A percentile compares a stretch with the other conserved stretches of the same genome.
phyloP scores from a whole-genome alignment of 1,140 invertebrate genomes.

The Galendromus occidentalis region DNA sequence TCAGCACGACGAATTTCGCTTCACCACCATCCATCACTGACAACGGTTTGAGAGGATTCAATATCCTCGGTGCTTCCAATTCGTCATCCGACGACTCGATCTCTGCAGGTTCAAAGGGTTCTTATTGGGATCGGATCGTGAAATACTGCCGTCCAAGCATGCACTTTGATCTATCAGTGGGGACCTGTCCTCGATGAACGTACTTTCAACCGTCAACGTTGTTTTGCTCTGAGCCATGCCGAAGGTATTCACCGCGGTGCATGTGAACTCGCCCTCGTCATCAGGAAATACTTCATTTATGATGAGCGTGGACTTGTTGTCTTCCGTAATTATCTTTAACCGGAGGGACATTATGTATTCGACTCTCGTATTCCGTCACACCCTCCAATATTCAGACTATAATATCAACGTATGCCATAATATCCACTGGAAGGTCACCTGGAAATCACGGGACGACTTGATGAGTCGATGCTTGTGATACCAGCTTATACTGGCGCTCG shows the following conservation, averaged over 20 bases:
- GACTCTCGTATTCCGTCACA: neutral
- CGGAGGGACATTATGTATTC: slow-evolving; percentile 21
- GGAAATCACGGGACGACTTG: slow-evolving; percentile 44
- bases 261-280: slow-evolving; percentile 55
- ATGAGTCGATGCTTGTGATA: slow-evolving; percentile 41
- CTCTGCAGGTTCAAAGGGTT: slow-evolving; percentile 25
- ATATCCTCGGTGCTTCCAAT: slow-evolving; percentile 48
- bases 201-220: slow-evolving; percentile 45
- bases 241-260: slow-evolving; percentile 63
- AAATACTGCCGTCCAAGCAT: neutral
- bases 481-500: slow-evolving; percentile 66
- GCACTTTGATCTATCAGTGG: neutral
- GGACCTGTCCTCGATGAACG: slow-evolving; percentile 25
- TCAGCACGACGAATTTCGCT: slow-evolving; percentile 40
- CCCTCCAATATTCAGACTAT: neutral
- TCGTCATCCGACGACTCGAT: slow-evolving; percentile 31
- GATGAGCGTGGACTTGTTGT: slow-evolving; percentile 57
- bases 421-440: slow-evolving; percentile 28
- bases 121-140: slow-evolving; percentile 26
- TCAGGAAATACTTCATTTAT: slow-evolving; percentile 51
- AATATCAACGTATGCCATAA: neutral
- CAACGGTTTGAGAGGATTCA: slow-evolving; percentile 43
- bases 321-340: slow-evolving; percentile 44
- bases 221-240: slow-evolving; percentile 65
- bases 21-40: slow-evolving; percentile 82